A percentile compares a stretch with the other conserved stretches of the same genome.
These are phyloP conservation scores for Pecten maximus DNA, from an alignment of 2,888 invertebrate species.

Conservation along the genomic window DNA sequence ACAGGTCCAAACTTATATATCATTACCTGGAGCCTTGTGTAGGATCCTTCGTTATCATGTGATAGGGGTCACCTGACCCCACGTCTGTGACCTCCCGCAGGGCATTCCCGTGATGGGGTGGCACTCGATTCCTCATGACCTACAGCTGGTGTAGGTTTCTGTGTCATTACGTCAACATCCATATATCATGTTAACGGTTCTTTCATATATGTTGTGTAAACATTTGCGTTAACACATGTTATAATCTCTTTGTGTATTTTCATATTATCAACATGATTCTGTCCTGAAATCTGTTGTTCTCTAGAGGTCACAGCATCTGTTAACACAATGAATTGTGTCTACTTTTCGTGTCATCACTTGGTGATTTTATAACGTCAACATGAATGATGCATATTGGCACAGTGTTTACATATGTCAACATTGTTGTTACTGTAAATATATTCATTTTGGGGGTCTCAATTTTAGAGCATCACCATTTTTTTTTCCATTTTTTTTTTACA, in stretches of 20 bases:
- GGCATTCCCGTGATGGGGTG: conserved; percentile 16
- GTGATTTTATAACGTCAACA: not conserved
- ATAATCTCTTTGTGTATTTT: not conserved
- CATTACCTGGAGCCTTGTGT: conserved; percentile 27
- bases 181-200: conserved; percentile 13
- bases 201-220: conserved; percentile 15
- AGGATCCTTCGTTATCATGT: conserved; percentile 18
- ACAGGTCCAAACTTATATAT: not conserved
- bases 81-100: conserved; percentile 13
- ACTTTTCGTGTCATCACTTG: not conserved
- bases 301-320: not conserved
- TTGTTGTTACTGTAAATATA: not conserved
- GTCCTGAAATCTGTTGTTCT: not conserved
- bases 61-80: conserved; percentile 30
- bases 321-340: not conserved
- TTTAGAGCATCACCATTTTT: no score
- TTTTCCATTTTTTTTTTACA: no score
- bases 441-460: no score
- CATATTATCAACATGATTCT: not conserved
- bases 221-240: not conserved
- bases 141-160: not conserved
- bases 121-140: conserved; percentile 3
- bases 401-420: not conserved
- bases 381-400: not conserved
- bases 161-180: not conserved